Conservation (phyloP, 2,113 vertebrate species). For the Pristiophorus japonicus region DNA sequence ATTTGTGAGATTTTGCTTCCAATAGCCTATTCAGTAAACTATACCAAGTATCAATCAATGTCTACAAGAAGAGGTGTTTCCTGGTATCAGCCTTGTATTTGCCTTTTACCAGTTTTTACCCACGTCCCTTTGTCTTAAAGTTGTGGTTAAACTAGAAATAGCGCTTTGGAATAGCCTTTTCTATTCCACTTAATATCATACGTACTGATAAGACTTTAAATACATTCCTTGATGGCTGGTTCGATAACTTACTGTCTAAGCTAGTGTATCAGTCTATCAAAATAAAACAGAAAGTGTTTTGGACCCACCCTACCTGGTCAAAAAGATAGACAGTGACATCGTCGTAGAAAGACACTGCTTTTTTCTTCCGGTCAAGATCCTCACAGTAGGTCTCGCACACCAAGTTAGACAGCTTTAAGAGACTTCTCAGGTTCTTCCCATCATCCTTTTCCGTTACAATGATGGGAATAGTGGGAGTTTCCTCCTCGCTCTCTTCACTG, state of each 20-base stretch:
- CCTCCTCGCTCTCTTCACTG: slow-evolving; percentile 88
- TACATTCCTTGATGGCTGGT: not conserved
- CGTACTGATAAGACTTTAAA: not conserved
- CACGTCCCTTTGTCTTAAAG: not conserved
- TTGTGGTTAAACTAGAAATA: not conserved
- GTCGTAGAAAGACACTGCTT: slow-evolving; percentile 92
- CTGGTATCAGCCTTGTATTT: not conserved
- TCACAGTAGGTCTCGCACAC: slow-evolving; percentile 72
- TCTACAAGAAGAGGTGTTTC: not conserved
- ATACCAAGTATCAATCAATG: too few species aligned
- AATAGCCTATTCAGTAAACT: not conserved
- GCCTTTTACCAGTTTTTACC: not conserved
- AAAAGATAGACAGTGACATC: slow-evolving; percentile 97
- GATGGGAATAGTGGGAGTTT: slow-evolving; percentile 67
- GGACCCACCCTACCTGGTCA: slow-evolving; percentile 88
- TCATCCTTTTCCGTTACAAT: slow-evolving; percentile 80
- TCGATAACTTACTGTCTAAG: not conserved
- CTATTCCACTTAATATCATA: not conserved
- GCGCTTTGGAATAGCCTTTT: not conserved
- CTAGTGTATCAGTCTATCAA: too few species aligned
- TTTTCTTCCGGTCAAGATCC: slow-evolving; percentile 86
- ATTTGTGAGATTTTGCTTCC: not conserved
- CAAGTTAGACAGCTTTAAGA: slow-evolving; percentile 83
- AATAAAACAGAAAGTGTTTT: not conserved
- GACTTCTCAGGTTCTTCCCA: slow-evolving; percentile 73